These are phyloP conservation scores for Loris lydekkerianus DNA, from an alignment of 2,797 vertebrate species.

Conservation along the genomic window DNA sequence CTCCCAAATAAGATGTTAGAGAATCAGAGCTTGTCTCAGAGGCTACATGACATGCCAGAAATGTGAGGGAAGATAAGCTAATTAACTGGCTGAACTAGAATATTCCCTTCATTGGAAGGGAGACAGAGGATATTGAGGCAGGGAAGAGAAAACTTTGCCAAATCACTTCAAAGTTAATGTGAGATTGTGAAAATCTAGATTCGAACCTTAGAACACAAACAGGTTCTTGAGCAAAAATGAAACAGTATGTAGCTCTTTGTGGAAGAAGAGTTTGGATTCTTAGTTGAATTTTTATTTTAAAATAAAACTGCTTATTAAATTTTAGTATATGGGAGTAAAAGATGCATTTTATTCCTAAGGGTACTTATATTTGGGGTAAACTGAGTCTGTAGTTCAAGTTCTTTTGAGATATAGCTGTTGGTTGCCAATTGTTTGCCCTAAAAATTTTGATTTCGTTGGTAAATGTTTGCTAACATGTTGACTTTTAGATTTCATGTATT, in stretches of 20 bases:
- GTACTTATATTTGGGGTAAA: slow-evolving; percentile 10
- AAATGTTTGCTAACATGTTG: slow-evolving; percentile 24
- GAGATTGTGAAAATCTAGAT: neutral
- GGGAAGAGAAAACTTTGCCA: neutral
- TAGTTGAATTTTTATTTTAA: slow-evolving; percentile 34
- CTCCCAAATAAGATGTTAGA: neutral
- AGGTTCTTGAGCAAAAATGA: neutral
- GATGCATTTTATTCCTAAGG: neutral
- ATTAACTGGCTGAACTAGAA: neutral
- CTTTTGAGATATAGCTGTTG: slow-evolving; percentile 6
- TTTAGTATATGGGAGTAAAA: slow-evolving; percentile 13
- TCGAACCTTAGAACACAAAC: neutral
- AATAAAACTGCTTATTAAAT: slow-evolving; percentile 12
- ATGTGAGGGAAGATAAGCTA: neutral
- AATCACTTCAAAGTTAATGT: neutral
- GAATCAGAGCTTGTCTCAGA: neutral
- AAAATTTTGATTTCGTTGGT: neutral
- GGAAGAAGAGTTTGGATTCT: slow-evolving; percentile 10
- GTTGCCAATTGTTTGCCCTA: neutral
- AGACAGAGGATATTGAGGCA: neutral
- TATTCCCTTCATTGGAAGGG: slow-evolving; percentile 12
- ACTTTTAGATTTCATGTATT: slow-evolving; percentile 20
- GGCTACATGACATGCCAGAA: neutral
- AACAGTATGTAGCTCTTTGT: neutral
- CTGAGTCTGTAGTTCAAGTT: neutral